Base-by-base conservation (phyloP, 1,140 invertebrate genomes). In the Lamellibrachia luymesi region DNA sequence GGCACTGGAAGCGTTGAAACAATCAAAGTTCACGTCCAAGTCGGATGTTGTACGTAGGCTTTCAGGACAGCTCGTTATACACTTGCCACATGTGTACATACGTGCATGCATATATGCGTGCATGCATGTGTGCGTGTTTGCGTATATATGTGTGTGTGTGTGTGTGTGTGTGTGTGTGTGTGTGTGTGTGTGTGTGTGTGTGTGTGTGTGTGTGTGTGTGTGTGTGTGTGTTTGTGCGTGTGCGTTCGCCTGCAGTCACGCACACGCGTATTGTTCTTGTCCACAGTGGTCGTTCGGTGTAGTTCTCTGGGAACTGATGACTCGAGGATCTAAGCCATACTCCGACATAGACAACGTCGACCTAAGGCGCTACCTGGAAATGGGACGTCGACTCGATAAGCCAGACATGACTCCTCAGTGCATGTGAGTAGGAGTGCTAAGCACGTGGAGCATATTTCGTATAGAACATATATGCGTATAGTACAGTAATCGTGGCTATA, bases 241-340 rank as follows among this genome's bases (percentile, higher is more conserved):
- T 13, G 13, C 52, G 6, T 7, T 56, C 13, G 52, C 13, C 52
- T 7, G 6, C 13, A 6, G 13, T 7, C 6, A 56, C 13, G 52
- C 52, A 56, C 52, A 56, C 13, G 6, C 13, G 6, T 7, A 56
- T 56, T 6, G 6, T 7, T 13, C 52, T 13, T 56, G 52, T 56
- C 13, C 52, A 56, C 89, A 96, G 95, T 96, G 96, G 96, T 95
- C 96, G 10, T 96, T 94, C 95, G 95, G 96, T 92, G 94, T 96
- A 56, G 94, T 96, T 10, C 92, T 96, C 93, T 96, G 95, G 95
- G 96, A 96, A 94, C 92, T 96, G 89, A 91, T 96, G 93, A 96
- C 96, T 93, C 95, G 96, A 92, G 96, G 96, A 51, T 94, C 95
- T 94, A 95, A 94, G 93, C 96, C 96, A 17, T 96, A 96, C 93